Evolutionary conservation across 2,113 vertebrate species (phyloP).

Genomic region (Calypte anna): DNA sequence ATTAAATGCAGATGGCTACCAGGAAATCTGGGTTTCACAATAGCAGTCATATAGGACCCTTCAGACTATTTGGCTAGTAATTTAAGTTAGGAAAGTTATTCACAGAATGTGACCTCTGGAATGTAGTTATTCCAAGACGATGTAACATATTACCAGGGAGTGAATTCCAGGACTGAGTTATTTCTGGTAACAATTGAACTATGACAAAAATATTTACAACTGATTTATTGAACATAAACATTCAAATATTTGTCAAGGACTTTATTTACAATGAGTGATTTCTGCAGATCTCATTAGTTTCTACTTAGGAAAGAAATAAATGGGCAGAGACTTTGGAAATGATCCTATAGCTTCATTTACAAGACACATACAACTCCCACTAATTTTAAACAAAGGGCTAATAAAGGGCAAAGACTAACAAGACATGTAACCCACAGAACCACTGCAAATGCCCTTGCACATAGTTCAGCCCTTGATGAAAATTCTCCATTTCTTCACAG

Average conservation of each 20-base stretch:
- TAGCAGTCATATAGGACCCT: slow-evolving; percentile 3
- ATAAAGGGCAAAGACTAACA: slow-evolving; percentile 17
- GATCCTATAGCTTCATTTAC: slow-evolving; percentile 21
- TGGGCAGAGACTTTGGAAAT: slow-evolving; percentile 8
- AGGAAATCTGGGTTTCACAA: background rate
- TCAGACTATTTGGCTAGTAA: slow-evolving; percentile 52
- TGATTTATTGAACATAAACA: slow-evolving; percentile 21
- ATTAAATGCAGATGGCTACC: slow-evolving; percentile 59
- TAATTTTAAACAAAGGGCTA: slow-evolving; percentile 5
- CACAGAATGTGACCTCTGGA: slow-evolving; percentile 63
- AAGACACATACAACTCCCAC: slow-evolving; percentile 13
- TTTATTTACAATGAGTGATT: slow-evolving; percentile 33
- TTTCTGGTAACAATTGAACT: slow-evolving; percentile 53
- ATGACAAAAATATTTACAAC: slow-evolving; percentile 45
- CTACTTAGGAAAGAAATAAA: slow-evolving; percentile 31
- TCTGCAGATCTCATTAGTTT: slow-evolving; percentile 28
- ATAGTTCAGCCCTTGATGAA: background rate
- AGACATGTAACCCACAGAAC: background rate
- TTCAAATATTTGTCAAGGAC: slow-evolving; percentile 11
- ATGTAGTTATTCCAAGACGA: slow-evolving; percentile 55
- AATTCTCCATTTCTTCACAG: slow-evolving; percentile 17
- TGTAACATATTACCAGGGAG: slow-evolving; percentile 34
- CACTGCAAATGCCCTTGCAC: background rate
- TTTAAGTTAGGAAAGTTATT: slow-evolving; percentile 62
- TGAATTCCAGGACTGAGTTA: slow-evolving; percentile 47